Evolutionary conservation across 2,113 vertebrate genomes (phyloP).

Genomic region (Phaetusa simplex): DNA sequence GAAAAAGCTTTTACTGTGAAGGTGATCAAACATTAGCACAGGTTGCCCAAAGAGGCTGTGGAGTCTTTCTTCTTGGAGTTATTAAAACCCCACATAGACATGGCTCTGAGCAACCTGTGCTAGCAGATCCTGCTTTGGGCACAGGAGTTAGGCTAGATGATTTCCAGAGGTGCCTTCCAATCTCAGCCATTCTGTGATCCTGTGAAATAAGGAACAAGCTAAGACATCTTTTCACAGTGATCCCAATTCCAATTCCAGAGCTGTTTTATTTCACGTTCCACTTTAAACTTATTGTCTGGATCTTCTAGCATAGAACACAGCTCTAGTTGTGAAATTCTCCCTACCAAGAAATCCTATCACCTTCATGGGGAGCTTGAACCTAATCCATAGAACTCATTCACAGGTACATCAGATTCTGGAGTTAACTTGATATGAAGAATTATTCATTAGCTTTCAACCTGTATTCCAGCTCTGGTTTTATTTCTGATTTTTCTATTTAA

Average conservation of each 20-base stretch:
- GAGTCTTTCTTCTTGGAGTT: background rate
- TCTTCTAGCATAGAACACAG: background rate
- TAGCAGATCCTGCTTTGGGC: background rate
- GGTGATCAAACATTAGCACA: background rate
- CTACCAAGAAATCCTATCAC: background rate
- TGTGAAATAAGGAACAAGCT: background rate
- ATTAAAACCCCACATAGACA: background rate
- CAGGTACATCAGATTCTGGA: background rate
- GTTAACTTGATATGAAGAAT: background rate
- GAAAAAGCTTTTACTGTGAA: background rate
- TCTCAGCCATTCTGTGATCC: background rate
- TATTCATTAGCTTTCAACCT: background rate
- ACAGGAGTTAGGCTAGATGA: background rate
- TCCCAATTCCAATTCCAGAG: background rate
- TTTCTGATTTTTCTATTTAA: background rate
- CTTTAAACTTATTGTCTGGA: background rate
- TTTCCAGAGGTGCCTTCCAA: background rate
- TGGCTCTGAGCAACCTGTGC: background rate
- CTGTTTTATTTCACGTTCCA: background rate
- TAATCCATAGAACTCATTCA: background rate
- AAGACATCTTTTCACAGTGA: background rate
- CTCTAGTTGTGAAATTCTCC: background rate
- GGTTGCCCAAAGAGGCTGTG: fast-evolving
- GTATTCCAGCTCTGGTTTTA: background rate
- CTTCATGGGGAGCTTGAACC: background rate